Evolutionary conservation across 2,888 invertebrate genomes (phyloP), one percentile per base, ranked within the genome.

Genomic region (Cheiracanthium punctorium): DNA sequence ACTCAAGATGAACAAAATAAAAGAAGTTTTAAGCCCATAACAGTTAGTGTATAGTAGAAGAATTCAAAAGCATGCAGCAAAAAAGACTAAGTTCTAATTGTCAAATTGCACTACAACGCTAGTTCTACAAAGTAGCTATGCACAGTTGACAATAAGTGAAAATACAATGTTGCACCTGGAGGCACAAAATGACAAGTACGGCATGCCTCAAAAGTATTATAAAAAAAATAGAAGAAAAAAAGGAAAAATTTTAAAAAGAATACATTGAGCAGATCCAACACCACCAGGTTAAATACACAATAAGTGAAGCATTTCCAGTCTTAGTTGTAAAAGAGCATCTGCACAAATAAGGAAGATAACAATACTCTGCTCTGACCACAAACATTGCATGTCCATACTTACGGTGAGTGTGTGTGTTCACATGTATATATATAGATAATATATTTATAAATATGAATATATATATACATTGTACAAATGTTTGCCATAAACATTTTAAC

Each of bases 241-340:
- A 33, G 58, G 33, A 52, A 29, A 73, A 52, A 52, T 17, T 70
- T n/a, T n/a, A n/a, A n/a, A n/a, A 73, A 79, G 77, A 28, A 65
- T 48, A 77, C 72, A 75, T 86, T 80, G 80, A 75, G 75, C 80
- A 80, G 74, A 43, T 84, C 58, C 79, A 73, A 85, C 69, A 71
- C 82, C 76, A 65, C 75, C 71, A 41, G 12, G 32, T 17, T 28
- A 43, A 20, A 28, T 48, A 71, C 43, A 73, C 28, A 28, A 29
- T 29, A 48, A 43, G 43, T 33, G 70, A 41, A 73, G 73, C 41
- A 30, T 74, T 8, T 8, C 5, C 10, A 65, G 65, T 17, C 48
- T 48, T 17, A 48, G 17, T 17, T 48, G 2, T 17, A 48, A n/a
- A 48, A 17, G 48, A 48, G 48, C 48, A 14, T 48, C 48, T 17